Evolutionary conservation across 2,797 vertebrate species (phyloP).

Genomic region (Danio tinwini): DNA sequence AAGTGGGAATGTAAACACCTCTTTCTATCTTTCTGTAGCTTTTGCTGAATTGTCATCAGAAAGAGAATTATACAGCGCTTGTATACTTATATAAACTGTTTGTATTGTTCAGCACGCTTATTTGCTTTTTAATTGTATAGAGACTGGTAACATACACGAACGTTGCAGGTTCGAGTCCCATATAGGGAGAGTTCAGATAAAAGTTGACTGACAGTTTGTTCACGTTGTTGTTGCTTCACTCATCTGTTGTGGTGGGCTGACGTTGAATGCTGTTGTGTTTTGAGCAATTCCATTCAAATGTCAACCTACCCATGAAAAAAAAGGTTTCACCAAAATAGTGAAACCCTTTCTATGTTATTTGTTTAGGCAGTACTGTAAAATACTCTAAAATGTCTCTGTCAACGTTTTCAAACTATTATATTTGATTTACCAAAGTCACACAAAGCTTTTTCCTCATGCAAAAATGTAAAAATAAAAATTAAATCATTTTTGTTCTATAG

Average conservation of each 20-base stretch:
- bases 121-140: not conserved
- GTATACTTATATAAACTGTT: not conserved
- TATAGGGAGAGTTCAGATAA: not conserved
- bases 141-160: not conserved
- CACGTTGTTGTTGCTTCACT: not conserved
- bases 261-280: not conserved
- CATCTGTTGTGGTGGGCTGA: not conserved
- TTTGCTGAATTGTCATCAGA: not conserved
- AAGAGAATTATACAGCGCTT: not conserved
- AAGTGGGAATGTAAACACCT: not conserved
- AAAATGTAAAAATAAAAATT: too few relatives aligned
- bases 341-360: too few relatives aligned
- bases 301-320: too few relatives aligned
- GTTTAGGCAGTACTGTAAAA: too few relatives aligned
- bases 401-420: too few relatives aligned
- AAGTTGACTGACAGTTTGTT: not conserved
- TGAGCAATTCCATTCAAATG: too few relatives aligned
- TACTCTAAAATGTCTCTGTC: too few relatives aligned
- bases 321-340: too few relatives aligned
- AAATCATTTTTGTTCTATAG: too few relatives aligned
- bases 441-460: too few relatives aligned
- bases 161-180: not conserved
- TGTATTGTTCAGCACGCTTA: not conserved
- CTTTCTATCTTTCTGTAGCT: not conserved
- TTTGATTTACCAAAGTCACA: too few relatives aligned